phyloP scores from a whole-genome alignment of 2,888 invertebrate species.

The Gari tellinella region DNA sequence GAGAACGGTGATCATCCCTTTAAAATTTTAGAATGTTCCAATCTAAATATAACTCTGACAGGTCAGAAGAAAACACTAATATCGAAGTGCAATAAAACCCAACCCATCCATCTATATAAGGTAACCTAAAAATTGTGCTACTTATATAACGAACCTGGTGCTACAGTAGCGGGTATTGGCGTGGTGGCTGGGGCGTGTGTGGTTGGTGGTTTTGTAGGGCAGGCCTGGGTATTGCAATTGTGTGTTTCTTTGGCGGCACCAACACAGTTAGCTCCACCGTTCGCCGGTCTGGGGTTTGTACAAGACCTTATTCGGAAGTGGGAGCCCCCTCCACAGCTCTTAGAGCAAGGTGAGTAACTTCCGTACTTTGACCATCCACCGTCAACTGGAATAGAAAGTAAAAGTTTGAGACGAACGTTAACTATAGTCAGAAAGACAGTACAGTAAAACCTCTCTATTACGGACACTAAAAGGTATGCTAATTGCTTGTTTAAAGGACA shows the following conservation, averaged over 20 bases:
- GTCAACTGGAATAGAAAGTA: constrained; percentile 59
- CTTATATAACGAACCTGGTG: constrained; percentile 42
- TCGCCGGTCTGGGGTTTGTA: constrained; percentile 73
- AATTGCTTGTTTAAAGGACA: no score
- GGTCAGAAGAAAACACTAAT: no score
- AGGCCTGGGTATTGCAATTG: constrained; percentile 64
- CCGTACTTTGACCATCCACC: constrained; percentile 74
- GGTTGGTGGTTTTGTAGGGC: constrained; percentile 68
- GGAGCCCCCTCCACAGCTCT: constrained; percentile 72
- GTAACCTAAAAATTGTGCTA: no score
- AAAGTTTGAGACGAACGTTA: no score
- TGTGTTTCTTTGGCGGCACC: constrained; percentile 63
- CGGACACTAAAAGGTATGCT: no score
- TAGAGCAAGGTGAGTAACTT: constrained; percentile 71
- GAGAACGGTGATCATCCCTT: no score
- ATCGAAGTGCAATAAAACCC: no score
- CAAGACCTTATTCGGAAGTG: constrained; percentile 71
- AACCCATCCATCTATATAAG: no score
- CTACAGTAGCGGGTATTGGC: constrained; percentile 41
- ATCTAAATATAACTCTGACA: no score
- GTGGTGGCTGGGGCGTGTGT: constrained; percentile 34
- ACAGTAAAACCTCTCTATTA: no score
- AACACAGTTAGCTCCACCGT: constrained; percentile 70
- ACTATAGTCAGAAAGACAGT: no score
- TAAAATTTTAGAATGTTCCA: no score